Conservation (phyloP, 2,113 vertebrate species). For the Lophochroa leadbeateri region DNA sequence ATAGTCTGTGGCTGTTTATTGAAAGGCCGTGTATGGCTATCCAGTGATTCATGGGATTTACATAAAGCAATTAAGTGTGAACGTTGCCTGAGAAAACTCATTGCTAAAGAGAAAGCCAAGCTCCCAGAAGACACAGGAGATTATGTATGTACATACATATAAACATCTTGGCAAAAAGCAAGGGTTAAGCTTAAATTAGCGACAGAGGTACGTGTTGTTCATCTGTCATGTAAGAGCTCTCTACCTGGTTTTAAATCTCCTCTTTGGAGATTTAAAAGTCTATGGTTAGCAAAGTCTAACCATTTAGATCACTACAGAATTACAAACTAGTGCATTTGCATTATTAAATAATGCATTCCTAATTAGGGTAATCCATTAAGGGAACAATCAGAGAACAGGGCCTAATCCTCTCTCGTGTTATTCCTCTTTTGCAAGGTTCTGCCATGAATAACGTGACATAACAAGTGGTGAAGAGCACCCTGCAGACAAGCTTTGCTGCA, state of each 20-base stretch:
- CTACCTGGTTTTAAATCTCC: neutral
- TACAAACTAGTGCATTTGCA: slow-evolving; percentile 26
- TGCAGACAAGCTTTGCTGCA: neutral
- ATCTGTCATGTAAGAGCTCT: neutral
- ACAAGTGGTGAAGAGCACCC: neutral
- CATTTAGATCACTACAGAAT: neutral
- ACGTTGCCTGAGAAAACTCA: neutral
- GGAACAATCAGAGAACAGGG: slow-evolving; percentile 15
- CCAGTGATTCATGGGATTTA: neutral
- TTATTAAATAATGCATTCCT: slow-evolving; percentile 48
- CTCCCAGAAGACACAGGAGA: neutral
- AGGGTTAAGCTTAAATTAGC: neutral
- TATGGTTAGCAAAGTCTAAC: neutral
- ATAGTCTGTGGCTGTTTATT: neutral
- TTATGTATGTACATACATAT: neutral
- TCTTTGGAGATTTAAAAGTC: neutral
- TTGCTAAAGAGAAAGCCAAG: neutral
- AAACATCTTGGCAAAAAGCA: neutral
- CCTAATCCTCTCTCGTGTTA: neutral
- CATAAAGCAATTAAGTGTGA: neutral
- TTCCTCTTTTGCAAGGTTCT: neutral
- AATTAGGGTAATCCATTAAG: slow-evolving; percentile 53
- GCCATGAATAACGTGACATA: neutral
- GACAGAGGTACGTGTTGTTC: rapidly evolving
- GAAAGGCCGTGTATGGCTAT: neutral